Evolutionary conservation across 2,888 invertebrate species (phyloP).

Genomic region (Drosophila mimetica): DNA sequence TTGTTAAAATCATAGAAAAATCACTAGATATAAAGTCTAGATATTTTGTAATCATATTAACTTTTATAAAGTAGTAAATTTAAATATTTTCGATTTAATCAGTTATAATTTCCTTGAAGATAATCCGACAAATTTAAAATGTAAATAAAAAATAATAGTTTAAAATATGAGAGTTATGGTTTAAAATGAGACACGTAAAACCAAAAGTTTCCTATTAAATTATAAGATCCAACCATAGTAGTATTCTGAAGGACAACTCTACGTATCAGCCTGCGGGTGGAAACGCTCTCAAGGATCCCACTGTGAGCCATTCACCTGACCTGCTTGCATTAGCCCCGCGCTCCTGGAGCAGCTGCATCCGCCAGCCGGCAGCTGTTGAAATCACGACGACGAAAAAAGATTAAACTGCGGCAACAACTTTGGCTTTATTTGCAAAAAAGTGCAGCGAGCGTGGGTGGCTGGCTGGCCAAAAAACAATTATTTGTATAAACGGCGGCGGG

Average conservation of each 20-base stretch:
- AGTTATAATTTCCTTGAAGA: no score
- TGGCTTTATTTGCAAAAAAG: slow-evolving; percentile 46
- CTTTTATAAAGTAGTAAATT: no score
- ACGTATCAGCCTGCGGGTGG: background rate
- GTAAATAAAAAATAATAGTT: no score
- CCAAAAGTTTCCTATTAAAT: no score
- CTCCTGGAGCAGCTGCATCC: slow-evolving; percentile 33
- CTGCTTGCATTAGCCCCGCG: slow-evolving; percentile 32
- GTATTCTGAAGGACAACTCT: background rate
- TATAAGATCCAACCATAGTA: no score
- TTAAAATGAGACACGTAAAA: no score
- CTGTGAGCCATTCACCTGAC: slow-evolving; percentile 37
- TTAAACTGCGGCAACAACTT: slow-evolving; percentile 65
- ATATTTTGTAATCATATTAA: no score
- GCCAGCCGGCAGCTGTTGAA: slow-evolving; percentile 28
- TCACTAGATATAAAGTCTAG: no score
- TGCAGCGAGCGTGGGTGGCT: slow-evolving; percentile 49
- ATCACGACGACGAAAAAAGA: slow-evolving; percentile 54
- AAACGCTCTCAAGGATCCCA: slow-evolving; percentile 14
- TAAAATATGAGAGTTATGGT: no score
- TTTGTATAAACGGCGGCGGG: slow-evolving; percentile 58
- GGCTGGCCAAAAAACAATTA: slow-evolving; percentile 72
- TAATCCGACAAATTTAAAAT: no score
- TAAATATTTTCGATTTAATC: no score
- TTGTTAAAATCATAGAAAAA: no score